Percentiles rank a stretch among this genome's conserved stretches.
phyloP scores from a whole-genome alignment of 2,888 invertebrate genomes.

The Suillia variegata region DNA sequence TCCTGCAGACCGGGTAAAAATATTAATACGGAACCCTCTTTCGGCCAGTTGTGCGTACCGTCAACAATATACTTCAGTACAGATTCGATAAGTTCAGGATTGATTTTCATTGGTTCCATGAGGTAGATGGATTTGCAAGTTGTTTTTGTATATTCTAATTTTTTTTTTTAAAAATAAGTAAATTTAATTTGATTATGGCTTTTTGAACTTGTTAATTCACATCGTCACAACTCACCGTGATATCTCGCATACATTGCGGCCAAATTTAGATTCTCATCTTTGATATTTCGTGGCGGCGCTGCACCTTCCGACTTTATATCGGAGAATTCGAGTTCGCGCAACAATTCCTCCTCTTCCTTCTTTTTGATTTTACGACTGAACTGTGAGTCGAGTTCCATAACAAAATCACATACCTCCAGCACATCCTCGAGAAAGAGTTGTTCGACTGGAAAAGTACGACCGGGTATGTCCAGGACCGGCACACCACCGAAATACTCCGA shows the following conservation, averaged over 20 bases:
- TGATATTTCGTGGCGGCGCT: conserved; percentile 67
- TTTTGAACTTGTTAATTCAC: neutral
- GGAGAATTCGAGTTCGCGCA: conserved; percentile 70
- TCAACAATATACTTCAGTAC: conserved; percentile 72
- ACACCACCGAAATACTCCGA: conserved; percentile 79
- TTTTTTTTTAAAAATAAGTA: neutral
- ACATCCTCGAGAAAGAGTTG: conserved; percentile 83
- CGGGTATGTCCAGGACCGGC: conserved; percentile 82
- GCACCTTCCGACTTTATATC: conserved; percentile 66
- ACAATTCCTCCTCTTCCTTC: conserved; percentile 66
- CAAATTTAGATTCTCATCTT: conserved; percentile 74
- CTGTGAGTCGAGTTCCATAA: conserved; percentile 67
- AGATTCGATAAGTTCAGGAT: conserved; percentile 76
- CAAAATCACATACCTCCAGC: conserved; percentile 69
- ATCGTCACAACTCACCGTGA: conserved; percentile 64
- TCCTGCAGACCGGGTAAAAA: conserved; percentile 82
- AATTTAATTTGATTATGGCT: neutral
- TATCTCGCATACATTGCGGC: conserved; percentile 73
- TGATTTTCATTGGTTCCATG: conserved; percentile 79
- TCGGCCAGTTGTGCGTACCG: conserved; percentile 67
- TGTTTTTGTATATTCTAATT: conserved; percentile 65
- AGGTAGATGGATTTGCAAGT: conserved; percentile 77
- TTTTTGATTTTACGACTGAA: conserved; percentile 67
- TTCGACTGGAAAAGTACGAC: conserved; percentile 82
- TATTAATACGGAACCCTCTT: conserved; percentile 74